Conservation (phyloP, 2,888 invertebrate genomes). For the Branchellion lobata region DNA sequence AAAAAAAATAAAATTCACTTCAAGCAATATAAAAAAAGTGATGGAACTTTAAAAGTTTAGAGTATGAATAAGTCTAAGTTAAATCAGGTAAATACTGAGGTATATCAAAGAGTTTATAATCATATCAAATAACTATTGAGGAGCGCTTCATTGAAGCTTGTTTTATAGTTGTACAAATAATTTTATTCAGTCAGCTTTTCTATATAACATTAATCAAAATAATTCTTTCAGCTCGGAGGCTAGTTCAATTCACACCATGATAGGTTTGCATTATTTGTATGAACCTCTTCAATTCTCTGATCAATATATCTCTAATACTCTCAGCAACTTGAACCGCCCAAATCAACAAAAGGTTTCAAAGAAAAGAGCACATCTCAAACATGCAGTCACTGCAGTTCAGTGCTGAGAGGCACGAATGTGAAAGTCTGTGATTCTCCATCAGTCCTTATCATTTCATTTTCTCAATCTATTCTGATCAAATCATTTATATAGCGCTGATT, state of each 20-base stretch:
- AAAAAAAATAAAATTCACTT: too few relatives aligned
- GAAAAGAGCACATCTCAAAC: conserved; percentile 23
- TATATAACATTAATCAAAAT: background rate
- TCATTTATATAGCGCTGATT: background rate
- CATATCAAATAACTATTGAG: too few relatives aligned
- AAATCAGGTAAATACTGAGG: too few relatives aligned
- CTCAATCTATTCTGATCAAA: background rate
- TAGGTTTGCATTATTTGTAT: background rate
- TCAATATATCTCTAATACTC: too few relatives aligned
- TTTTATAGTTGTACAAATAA: too few relatives aligned
- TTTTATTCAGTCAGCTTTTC: background rate
- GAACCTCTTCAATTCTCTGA: background rate
- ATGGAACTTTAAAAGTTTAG: too few relatives aligned
- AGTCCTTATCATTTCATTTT: background rate
- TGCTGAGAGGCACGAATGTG: conserved; percentile 21
- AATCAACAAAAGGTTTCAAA: conserved; percentile 28
- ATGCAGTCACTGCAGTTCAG: conserved; percentile 16
- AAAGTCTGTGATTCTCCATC: background rate
- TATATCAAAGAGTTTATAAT: too few relatives aligned
- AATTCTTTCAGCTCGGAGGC: conserved; percentile 13
- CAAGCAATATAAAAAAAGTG: too few relatives aligned
- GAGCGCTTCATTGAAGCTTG: too few relatives aligned
- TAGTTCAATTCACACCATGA: background rate
- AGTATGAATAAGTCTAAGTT: too few relatives aligned
- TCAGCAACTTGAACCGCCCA: too few relatives aligned